Evolutionary conservation across 2,113 vertebrate species (phyloP).

Genomic region (Bambusicola thoracicus): DNA sequence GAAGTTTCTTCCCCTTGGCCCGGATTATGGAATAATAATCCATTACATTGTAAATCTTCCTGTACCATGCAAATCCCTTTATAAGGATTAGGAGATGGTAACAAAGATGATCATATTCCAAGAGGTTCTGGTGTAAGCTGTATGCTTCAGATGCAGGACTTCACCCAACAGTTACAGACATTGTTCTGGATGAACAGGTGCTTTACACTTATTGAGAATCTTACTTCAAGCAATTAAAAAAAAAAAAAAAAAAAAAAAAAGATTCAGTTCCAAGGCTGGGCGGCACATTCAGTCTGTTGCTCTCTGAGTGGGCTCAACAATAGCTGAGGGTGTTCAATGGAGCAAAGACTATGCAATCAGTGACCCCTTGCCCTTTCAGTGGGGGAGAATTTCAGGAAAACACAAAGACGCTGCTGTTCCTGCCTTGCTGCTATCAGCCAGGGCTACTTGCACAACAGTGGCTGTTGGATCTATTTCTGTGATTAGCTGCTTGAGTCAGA

Average conservation of each 20-base stretch:
- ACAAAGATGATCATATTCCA: conserved; percentile 61
- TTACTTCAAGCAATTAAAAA: not conserved
- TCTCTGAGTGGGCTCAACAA: conserved; percentile 16
- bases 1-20: conserved; percentile 36
- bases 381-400: conserved; percentile 16
- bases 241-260: not conserved
- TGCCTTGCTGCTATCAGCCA: conserved; percentile 23
- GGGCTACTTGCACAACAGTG: not conserved
- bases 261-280: not conserved
- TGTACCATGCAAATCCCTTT: conserved; percentile 72
- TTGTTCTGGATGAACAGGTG: not conserved
- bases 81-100: conserved; percentile 60
- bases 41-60: conserved; percentile 69
- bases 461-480: not conserved
- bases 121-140: not conserved
- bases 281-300: not conserved
- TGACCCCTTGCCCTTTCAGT: conserved; percentile 11
- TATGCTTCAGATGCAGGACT: not conserved
- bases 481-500: not conserved
- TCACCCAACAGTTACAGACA: accelerated
- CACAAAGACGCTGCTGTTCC: conserved; percentile 67
- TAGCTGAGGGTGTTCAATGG: conserved; percentile 42
- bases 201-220: conserved; percentile 11
- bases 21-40: conserved; percentile 48
- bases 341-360: conserved; percentile 58